phyloP scores from a whole-genome alignment of 2,888 invertebrate species.

The Odontocerum albicorne region DNA sequence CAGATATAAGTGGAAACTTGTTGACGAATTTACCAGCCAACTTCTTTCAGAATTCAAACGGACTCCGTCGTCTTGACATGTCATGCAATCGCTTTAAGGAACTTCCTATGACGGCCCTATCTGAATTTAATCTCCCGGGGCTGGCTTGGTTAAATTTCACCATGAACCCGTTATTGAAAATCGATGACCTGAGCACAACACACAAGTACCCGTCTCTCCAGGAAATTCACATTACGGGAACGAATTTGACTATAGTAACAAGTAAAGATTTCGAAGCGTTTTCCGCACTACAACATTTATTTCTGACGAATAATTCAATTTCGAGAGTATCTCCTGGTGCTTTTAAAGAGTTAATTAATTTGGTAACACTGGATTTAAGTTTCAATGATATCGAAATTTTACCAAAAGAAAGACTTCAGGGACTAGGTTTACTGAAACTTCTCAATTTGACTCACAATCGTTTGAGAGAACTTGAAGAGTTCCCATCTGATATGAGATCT shows the following conservation, averaged over 20 bases:
- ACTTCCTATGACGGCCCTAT: conserved; percentile 75
- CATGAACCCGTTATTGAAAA: conserved; percentile 75
- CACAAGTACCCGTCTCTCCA: conserved; percentile 77
- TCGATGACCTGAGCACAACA: conserved; percentile 70
- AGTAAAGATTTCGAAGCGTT: conserved; percentile 86
- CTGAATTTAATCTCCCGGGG: conserved; percentile 71
- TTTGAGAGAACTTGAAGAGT: conserved; percentile 79
- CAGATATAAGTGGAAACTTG: conserved; percentile 76
- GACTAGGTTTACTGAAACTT: conserved; percentile 69
- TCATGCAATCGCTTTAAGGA: conserved; percentile 78
- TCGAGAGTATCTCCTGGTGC: conserved; percentile 82
- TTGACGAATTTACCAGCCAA: conserved; percentile 77
- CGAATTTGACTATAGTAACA: conserved; percentile 80
- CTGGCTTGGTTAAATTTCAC: conserved; percentile 80
- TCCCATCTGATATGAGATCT: conserved; percentile 74
- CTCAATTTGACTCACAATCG: conserved; percentile 85
- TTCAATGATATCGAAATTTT: conserved; percentile 80
- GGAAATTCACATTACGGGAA: conserved; percentile 76
- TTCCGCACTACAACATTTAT: conserved; percentile 74
- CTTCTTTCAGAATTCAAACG: conserved; percentile 74
- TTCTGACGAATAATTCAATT: conserved; percentile 72
- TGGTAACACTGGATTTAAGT: conserved; percentile 79
- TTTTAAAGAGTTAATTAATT: conserved; percentile 73
- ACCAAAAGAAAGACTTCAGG: conserved; percentile 82
- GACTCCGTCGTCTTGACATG: conserved; percentile 73